These are phyloP conservation scores for Petrocephalus microphthalmus DNA, from an alignment of 2,113 vertebrate genomes.

Conservation along the genomic window DNA sequence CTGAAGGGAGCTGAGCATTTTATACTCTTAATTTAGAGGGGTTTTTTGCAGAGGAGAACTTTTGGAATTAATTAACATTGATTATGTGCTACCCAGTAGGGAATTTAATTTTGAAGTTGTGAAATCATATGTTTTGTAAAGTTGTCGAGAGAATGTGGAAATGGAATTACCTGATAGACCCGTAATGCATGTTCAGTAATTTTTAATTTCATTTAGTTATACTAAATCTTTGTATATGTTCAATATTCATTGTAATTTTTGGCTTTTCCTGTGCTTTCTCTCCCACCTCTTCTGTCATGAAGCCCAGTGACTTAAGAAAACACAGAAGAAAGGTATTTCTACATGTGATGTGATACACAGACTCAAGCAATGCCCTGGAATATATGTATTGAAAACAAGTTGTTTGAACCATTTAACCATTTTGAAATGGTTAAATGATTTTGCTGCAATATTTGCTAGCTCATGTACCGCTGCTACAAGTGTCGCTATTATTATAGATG, in stretches of 20 bases:
- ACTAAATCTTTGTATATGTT: background rate
- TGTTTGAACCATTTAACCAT: too few relatives aligned
- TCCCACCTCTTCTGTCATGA: slow-evolving; percentile 39
- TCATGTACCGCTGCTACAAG: background rate
- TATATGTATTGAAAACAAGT: background rate
- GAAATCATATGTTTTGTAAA: background rate
- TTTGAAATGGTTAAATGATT: background rate
- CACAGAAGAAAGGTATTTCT: slow-evolving; percentile 90
- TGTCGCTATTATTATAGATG: background rate
- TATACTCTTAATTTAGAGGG: slow-evolving; percentile 3
- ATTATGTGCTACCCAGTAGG: slow-evolving; percentile 19
- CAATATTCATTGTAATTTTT: background rate
- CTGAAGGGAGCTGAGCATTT: background rate
- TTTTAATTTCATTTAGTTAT: background rate
- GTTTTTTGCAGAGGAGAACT: slow-evolving; percentile 10
- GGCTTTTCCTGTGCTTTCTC: slow-evolving; percentile 31
- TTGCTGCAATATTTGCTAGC: background rate
- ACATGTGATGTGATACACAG: background rate
- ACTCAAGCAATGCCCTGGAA: background rate
- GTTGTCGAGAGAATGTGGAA: background rate
- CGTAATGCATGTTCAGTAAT: background rate
- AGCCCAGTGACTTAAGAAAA: slow-evolving; percentile 96
- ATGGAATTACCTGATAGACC: background rate
- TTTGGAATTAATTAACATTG: slow-evolving; percentile 37
- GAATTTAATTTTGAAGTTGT: slow-evolving; percentile 24